A percentile compares a stretch with the other conserved stretches of the same genome.
Evolutionary conservation across 2,797 vertebrate species (phyloP).

Genomic region (Sciurus vulgaris): DNA sequence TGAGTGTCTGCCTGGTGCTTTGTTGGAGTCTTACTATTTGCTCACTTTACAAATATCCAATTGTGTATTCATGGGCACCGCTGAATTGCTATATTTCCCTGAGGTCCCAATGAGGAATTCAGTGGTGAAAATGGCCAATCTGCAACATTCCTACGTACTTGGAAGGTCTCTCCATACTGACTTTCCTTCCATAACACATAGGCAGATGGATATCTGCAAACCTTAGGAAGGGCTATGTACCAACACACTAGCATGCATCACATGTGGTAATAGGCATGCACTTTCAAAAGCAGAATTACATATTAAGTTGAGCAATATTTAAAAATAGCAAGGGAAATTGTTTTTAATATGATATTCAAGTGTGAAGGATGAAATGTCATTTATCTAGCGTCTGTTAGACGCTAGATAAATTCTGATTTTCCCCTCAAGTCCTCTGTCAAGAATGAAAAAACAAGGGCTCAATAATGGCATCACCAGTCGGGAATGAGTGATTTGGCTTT

Average conservation of each 20-base stretch:
- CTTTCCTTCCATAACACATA: background rate
- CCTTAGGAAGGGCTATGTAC: background rate
- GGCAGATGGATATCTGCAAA: background rate
- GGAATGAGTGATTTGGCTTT: background rate
- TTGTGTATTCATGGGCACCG: background rate
- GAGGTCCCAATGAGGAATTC: background rate
- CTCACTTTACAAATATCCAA: background rate
- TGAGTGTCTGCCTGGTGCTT: background rate
- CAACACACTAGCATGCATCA: background rate
- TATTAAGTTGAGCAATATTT: background rate
- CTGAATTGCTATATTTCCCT: background rate
- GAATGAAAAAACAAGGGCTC: slow-evolving; percentile 46
- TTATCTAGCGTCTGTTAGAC: slow-evolving; percentile 50
- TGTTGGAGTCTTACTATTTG: background rate
- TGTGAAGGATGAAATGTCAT: background rate
- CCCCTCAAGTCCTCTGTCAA: slow-evolving; percentile 24
- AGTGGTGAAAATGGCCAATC: background rate
- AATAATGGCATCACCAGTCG: background rate
- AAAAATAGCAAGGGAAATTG: slow-evolving; percentile 63
- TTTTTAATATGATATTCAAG: slow-evolving; percentile 14
- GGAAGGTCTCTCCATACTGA: background rate
- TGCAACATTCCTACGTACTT: background rate
- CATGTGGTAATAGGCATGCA: background rate
- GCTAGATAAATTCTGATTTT: no score
- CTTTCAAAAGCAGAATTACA: background rate